Evolutionary conservation across 2,888 invertebrate genomes (phyloP), one percentile per base, ranked within the genome.

Genomic region (Pyrrhosoma nymphula): DNA sequence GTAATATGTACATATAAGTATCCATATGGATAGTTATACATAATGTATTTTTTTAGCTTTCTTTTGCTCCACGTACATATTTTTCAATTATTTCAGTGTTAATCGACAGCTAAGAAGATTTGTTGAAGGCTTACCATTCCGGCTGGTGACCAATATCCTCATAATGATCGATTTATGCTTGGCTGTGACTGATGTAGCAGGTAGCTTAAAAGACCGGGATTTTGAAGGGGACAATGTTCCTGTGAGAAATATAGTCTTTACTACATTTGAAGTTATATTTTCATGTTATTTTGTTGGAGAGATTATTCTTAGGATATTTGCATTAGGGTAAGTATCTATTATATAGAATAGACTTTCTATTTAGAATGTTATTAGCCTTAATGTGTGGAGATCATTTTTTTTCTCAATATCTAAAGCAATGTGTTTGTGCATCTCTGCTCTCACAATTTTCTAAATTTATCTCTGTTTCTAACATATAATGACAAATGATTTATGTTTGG

Each of bases 201-300:
- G 93, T 26, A 93, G 93, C 47, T 75, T 93, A n/a, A 93, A 93
- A 55, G 93, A 93, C 63, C 69, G 93, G n/a, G n/a, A 63, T 47
- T 69, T 69, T 69, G 47, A 93, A 69, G 93, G 93, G 69, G 69
- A 93, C 26, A 16, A 63, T 39, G 47, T 75, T 55, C 93, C 93
- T 47, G 12, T 93, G 14, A 69, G 93, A n/a, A 93, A 93, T 75
- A 47, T 93, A 12, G 95, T 96, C 0, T 95, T 96, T 23, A 97
- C 97, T 95, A 96, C 96, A 55, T 96, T 96, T 35, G 97, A 97
- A 56, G 96, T 97, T 90, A 96, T 96, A 95, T 97, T 97, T 95
- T 96, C 97, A 63, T 96, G 96, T 23, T 97, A 97, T 95, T 97
- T 97, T 96, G 96, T 97, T 88, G 95, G 97, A 10, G 97, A 97